phyloP scores from a whole-genome alignment of 92 coral and sea anemone species.

The Paramuricea clavata region DNA sequence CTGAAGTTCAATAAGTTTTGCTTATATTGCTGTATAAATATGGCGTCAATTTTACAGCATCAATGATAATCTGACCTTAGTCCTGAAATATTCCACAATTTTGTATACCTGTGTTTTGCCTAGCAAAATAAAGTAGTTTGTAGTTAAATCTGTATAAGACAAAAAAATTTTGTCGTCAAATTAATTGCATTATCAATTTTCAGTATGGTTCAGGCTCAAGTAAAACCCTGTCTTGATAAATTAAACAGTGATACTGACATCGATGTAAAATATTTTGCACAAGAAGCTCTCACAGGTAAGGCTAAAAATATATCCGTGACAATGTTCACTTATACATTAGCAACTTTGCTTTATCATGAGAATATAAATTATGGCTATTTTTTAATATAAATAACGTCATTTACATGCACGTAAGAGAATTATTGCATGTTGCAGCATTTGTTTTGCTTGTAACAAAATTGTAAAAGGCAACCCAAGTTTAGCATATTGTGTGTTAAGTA shows the following conservation, averaged over 20 bases:
- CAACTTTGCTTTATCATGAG: too few species aligned
- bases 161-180: too few species aligned
- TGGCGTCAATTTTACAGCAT: too few species aligned
- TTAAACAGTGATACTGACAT: conserved; percentile 89
- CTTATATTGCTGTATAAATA: too few species aligned
- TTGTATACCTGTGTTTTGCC: too few species aligned
- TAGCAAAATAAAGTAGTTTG: too few species aligned
- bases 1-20: too few species aligned
- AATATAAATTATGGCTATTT: too few species aligned
- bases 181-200: neutral
- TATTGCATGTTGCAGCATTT: neutral
- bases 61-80: too few species aligned
- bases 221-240: conserved; percentile 95
- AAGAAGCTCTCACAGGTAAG: conserved; percentile 96
- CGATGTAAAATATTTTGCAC: conserved; percentile 97
- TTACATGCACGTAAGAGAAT: neutral
- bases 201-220: conserved; percentile 92
- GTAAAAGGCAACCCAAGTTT: neutral
- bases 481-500: too few species aligned
- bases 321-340: neutral
- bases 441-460: neutral
- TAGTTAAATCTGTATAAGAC: too few species aligned
- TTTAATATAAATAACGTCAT: neutral
- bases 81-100: too few species aligned
- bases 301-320: neutral